Base-by-base conservation (phyloP, 2,797 vertebrate species). In the Typhlichthys subterraneus region DNA sequence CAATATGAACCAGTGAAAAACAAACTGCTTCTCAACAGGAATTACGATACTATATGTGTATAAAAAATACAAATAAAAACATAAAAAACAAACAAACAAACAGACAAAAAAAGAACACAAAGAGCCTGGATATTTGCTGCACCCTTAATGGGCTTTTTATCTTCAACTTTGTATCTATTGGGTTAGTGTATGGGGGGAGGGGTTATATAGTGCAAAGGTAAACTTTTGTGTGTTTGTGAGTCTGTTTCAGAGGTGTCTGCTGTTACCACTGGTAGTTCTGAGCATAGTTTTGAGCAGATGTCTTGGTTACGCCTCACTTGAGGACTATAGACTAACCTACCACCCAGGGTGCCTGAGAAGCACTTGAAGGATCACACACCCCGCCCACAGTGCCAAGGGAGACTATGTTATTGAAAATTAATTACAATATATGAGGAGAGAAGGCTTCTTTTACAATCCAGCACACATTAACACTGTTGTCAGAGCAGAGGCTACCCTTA, bases 121-220 rank as follows among this genome's bases (percentile, higher is more conserved):
- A 90, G 86, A 91, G 90, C 92, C 92, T 93, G 92, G 87, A 89
- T 91, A 92, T 91, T 91, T 93, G 92, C 92, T 93, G 92, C 92
- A 93, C 91, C 92, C 91, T 87, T 73, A 84, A 89, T 86, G 90
- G 92, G 91, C 87, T 92, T 89, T 90, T 90, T 92, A 90, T 88
- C 86, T 85, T 87, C 78, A 89, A 88, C 91, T 91, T 91, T 92
- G 84, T 92, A 92, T 91, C 88, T 90, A 88, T 85, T 67, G 81
- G 85, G 88, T 87, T 81, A 79, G 76, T 88, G 88, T 90, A 83
- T 79, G 50, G 50, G 50, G 50, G 15, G 76, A 76, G 63, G 76
- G 84, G 85, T 81, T 82, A 78, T 84, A 80, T 83, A 79, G 83
- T 82, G 81, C 72, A 79, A 82, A 66, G 81, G 79, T 87, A 75